These are phyloP conservation scores for Melopsittacus undulatus DNA, from an alignment of 2,797 vertebrate genomes.

Conservation along the genomic window DNA sequence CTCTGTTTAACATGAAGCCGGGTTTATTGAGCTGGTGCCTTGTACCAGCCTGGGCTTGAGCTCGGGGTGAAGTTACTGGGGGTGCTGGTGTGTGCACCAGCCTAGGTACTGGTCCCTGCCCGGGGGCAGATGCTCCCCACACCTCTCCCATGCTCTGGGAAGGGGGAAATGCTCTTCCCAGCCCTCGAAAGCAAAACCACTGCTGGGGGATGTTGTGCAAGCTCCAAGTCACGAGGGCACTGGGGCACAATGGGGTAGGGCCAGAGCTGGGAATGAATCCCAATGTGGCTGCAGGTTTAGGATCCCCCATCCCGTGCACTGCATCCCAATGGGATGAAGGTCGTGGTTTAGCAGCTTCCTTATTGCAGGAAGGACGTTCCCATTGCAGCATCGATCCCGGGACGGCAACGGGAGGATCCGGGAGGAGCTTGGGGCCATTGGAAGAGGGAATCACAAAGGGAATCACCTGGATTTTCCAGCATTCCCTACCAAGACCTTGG, in stretches of 20 bases:
- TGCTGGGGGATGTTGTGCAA: not conserved
- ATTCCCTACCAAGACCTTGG: not conserved
- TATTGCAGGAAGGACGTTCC: rapidly evolving
- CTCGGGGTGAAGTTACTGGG: not conserved
- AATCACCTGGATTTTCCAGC: not conserved
- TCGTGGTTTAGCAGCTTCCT: not conserved
- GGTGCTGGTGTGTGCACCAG: too few relatives aligned
- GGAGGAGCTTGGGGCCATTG: rapidly evolving
- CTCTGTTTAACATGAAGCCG: not conserved
- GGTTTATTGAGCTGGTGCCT: not conserved
- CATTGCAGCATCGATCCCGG: not conserved
- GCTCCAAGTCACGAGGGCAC: not conserved
- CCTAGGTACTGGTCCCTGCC: rapidly evolving
- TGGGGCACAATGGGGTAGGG: not conserved
- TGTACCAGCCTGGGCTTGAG: not conserved
- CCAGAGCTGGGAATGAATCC: too few relatives aligned
- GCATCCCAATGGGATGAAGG: not conserved
- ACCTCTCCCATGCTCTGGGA: rapidly evolving
- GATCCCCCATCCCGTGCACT: rapidly evolving
- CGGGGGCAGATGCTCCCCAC: not conserved
- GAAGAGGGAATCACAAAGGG: rapidly evolving
- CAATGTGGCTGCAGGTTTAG: not conserved
- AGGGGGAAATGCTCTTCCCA: rapidly evolving
- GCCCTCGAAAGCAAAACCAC: not conserved
- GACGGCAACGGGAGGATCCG: rapidly evolving